Evolutionary conservation across 2,888 invertebrate genomes (phyloP), one percentile per base, ranked within the genome.

Genomic region (Bombylius major): DNA sequence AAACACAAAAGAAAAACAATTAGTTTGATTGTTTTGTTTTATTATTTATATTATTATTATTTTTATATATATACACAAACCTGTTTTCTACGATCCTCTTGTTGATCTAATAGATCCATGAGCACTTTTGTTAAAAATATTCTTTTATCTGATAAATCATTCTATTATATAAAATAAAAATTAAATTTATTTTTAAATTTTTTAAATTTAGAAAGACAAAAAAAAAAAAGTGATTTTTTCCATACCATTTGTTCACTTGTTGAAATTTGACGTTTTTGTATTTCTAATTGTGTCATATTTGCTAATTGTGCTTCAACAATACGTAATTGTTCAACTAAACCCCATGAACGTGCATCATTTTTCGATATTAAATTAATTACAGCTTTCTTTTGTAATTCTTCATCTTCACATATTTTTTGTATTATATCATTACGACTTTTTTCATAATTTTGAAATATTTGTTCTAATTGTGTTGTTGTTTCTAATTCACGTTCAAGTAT

Each of bases 341-440:
- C 84, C 86, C 87, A 87, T 60, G 82, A 83, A 64, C 83, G 81
- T 8, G 86, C 80, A 73, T 88, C 88, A 60, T 84, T 83, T 65
- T 82, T 79, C 70, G 86, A 85, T 58, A 88, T 72, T 50, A 88
- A 72, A 13, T 84, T 81, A 34, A 83, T 82, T 5, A 89, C 85
- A 9, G 86, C 82, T 6, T 81, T 83, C 70, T 83, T 84, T 68
- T 88, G 88, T 54, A 87, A 68, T 62, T 83, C 83, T 66, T 82
- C 83, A 66, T 87, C 84, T 65, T 82, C 79, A 62, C 82, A 76
- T 55, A 88, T 73, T 65, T 80, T 79, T 50, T 77, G 75, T 1
- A 86, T 76, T 53, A 86, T 73, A 57, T 77, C 76, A 53, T 78
- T 76, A 58, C 81, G 82, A 58, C 79, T 79, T 61, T 79, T 76